phyloP scores from a whole-genome alignment of 1,140 invertebrate genomes.

The Latrodectus geometricus region DNA sequence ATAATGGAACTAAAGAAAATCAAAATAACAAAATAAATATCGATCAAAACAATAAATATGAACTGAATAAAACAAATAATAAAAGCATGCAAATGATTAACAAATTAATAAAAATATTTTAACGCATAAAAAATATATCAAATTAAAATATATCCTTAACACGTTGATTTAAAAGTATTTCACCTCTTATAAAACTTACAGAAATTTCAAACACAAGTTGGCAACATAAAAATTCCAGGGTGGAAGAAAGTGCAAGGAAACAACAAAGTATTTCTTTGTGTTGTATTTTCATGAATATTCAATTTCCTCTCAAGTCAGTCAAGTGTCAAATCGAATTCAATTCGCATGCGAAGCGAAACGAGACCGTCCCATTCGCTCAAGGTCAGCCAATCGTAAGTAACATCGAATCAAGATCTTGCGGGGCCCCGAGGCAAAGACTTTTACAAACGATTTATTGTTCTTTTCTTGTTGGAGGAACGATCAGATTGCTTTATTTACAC shows the following conservation, averaged over 20 bases:
- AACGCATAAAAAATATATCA: neutral
- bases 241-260: neutral
- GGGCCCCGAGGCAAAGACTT: neutral
- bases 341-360: conserved; percentile 31
- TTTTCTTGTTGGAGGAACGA: neutral
- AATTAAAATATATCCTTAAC: neutral
- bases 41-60: neutral
- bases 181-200: neutral
- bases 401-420: conserved; percentile 8
- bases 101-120: neutral
- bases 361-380: conserved; percentile 31
- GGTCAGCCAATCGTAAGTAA: conserved; percentile 27
- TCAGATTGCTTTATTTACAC: conserved; percentile 16
- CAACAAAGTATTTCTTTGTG: neutral
- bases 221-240: neutral
- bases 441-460: conserved; percentile 33
- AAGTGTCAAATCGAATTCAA: conserved; percentile 54
- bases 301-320: conserved; percentile 30
- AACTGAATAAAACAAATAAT: neutral
- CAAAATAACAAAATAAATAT: conserved; percentile 22
- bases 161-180: neutral
- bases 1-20: conserved; percentile 35
- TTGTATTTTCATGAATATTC: conserved; percentile 21
- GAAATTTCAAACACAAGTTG: neutral
- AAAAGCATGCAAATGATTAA: neutral